phyloP scores from a whole-genome alignment of 2,888 invertebrate species.

The Acleris literana region DNA sequence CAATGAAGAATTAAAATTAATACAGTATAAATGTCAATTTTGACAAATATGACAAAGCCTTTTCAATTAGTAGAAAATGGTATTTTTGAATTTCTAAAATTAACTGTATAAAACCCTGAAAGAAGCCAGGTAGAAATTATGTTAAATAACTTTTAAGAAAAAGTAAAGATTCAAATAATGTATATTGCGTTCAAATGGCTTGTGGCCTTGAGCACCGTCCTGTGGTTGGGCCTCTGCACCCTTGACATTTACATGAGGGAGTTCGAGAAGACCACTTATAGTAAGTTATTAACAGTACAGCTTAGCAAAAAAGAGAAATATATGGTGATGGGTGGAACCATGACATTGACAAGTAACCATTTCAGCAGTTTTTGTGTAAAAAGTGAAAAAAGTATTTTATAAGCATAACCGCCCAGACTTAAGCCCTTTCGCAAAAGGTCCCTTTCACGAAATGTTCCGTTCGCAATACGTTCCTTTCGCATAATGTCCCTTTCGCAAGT shows the following conservation, averaged over 20 bases:
- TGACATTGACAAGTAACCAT: too few relatives aligned
- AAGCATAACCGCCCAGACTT: too few relatives aligned
- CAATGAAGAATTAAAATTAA: not conserved
- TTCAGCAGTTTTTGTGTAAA: too few relatives aligned
- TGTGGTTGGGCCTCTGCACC: slow-evolving; percentile 68
- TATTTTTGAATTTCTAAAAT: slow-evolving; percentile 53
- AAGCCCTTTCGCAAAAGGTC: too few relatives aligned
- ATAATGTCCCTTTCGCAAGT: too few relatives aligned
- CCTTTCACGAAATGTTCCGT: too few relatives aligned
- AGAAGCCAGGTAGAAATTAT: slow-evolving; percentile 34
- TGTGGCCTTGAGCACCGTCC: slow-evolving; percentile 53
- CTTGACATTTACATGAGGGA: slow-evolving; percentile 50
- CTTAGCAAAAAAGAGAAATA: not conserved
- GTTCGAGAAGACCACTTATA: slow-evolving; percentile 19
- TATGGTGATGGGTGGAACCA: too few relatives aligned
- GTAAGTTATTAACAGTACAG: not conserved
- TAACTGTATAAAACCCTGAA: slow-evolving; percentile 47
- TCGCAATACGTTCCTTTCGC: too few relatives aligned
- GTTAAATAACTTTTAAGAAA: slow-evolving; percentile 40
- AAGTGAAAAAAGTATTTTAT: too few relatives aligned
- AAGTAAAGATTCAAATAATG: slow-evolving; percentile 51
- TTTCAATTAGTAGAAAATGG: slow-evolving; percentile 49
- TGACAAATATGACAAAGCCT: slow-evolving; percentile 43
- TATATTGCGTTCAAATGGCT: slow-evolving; percentile 78
- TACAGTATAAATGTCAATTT: slow-evolving; percentile 39